These are phyloP conservation scores for Pseudopipra pipra DNA, from an alignment of 2,113 vertebrate genomes.

Conservation along the genomic window DNA sequence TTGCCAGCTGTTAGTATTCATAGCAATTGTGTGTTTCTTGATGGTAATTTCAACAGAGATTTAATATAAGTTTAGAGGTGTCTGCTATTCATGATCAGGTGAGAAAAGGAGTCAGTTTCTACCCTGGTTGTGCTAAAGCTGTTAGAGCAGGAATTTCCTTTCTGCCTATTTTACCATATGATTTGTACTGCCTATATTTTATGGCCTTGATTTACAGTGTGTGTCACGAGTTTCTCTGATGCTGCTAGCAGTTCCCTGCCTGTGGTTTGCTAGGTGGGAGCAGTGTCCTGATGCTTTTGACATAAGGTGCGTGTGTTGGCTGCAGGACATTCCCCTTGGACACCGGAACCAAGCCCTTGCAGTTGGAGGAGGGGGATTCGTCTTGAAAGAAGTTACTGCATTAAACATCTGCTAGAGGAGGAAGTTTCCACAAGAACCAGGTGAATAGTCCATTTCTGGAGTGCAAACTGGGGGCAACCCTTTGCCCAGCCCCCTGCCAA, in stretches of 20 bases:
- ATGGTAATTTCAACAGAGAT: not conserved
- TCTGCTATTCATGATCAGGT: not conserved
- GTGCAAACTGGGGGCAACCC: not conserved
- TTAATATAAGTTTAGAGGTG: not conserved
- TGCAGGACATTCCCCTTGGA: not conserved
- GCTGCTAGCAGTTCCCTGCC: not conserved
- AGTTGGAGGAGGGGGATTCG: not conserved
- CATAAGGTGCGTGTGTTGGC: not conserved
- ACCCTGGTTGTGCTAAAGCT: not conserved
- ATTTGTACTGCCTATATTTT: not conserved
- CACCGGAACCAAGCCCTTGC: not conserved
- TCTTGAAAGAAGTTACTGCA: not conserved
- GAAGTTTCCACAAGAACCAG: not conserved
- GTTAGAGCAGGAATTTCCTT: slow-evolving; percentile 6
- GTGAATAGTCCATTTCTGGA: not conserved
- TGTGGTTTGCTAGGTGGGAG: not conserved
- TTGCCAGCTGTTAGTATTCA: not conserved
- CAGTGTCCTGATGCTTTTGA: not conserved
- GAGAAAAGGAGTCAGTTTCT: not conserved
- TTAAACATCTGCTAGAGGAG: not conserved
- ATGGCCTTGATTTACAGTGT: not conserved
- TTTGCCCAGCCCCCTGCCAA: not conserved
- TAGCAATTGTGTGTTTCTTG: not conserved
- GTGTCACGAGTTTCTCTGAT: not conserved
- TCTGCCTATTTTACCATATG: not conserved